Percentiles rank a stretch among this genome's conserved stretches.
These are phyloP conservation scores for Drosophila pachea DNA, from an alignment of 1,140 invertebrate species.

Conservation along the genomic window DNA sequence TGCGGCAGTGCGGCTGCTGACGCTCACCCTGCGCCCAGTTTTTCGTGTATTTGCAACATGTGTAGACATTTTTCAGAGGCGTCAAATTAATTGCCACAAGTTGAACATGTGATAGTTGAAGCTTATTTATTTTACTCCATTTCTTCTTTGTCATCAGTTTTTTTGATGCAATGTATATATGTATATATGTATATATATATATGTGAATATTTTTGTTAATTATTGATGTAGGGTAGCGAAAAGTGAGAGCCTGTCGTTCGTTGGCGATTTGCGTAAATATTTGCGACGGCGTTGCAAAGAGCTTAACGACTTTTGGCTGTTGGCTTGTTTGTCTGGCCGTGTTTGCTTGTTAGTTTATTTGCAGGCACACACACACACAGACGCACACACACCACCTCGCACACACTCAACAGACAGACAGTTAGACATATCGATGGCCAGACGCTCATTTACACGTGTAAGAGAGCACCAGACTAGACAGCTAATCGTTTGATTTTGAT, in stretches of 20 bases:
- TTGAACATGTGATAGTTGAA: constrained; percentile 43
- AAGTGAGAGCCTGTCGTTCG: not conserved
- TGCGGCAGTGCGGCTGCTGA: not conserved
- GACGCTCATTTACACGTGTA: constrained; percentile 42
- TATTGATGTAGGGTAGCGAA: constrained; percentile 26
- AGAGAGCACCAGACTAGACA: constrained; percentile 24
- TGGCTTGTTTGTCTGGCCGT: constrained; percentile 29
- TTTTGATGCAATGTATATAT: not conserved
- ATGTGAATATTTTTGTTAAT: constrained; percentile 23
- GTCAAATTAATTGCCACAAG: constrained; percentile 66
- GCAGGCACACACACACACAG: constrained; percentile 21
- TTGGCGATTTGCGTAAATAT: constrained; percentile 41
- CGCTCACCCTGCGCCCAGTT: too few species aligned
- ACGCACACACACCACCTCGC: not conserved
- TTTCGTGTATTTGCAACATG: constrained; percentile 27
- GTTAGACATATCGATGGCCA: constrained; percentile 23
- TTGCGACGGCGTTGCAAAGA: constrained; percentile 40
- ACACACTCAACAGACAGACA: constrained; percentile 5
- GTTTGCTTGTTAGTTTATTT: constrained; percentile 35
- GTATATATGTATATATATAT: not conserved
- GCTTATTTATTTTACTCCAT: constrained; percentile 39
- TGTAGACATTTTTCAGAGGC: constrained; percentile 49
- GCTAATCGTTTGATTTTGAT: constrained; percentile 51
- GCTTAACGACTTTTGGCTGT: constrained; percentile 49
- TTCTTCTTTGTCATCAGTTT: not conserved